Percentiles rank a stretch among this genome's conserved stretches.
Evolutionary conservation across 2,888 invertebrate genomes (phyloP).

Genomic region (Andrena bucephala): DNA sequence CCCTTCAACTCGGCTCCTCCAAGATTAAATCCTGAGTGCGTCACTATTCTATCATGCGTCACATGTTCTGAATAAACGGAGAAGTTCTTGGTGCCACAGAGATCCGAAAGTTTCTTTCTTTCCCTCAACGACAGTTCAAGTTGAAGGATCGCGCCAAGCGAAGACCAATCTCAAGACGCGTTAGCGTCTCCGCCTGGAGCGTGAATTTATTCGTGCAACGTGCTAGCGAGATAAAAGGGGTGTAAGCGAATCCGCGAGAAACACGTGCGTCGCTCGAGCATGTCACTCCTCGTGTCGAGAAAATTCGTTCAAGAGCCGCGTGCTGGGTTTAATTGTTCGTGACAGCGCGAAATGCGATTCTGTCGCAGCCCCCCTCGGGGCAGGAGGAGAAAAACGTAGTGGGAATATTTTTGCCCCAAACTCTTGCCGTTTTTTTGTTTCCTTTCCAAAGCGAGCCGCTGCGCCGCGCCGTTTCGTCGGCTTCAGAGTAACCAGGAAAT

Average conservation of each 20-base stretch:
- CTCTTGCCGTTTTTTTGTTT: neutral
- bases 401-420: constrained; percentile 15
- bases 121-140: neutral
- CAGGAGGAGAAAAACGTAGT: neutral
- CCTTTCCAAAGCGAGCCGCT: neutral
- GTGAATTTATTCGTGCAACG: constrained; percentile 27
- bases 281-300: constrained; percentile 20
- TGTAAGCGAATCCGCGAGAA: neutral
- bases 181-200: constrained; percentile 6
- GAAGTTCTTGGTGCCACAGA: too few species aligned
- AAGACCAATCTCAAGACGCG: constrained; percentile 24
- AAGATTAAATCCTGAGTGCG: too few species aligned
- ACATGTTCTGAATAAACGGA: too few species aligned
- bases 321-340: constrained; percentile 47
- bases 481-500: neutral
- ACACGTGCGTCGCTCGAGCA: constrained; percentile 25
- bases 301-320: constrained; percentile 36
- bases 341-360: constrained; percentile 50
- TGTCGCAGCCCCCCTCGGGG: constrained; percentile 6
- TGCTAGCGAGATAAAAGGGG: constrained; percentile 31
- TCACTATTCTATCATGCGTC: too few species aligned
- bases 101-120: neutral
- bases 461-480: neutral
- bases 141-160: neutral
- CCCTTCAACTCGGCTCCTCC: too few species aligned